Evolutionary conservation across 2,113 vertebrate species (phyloP).

Genomic region (Azemiops feae): DNA sequence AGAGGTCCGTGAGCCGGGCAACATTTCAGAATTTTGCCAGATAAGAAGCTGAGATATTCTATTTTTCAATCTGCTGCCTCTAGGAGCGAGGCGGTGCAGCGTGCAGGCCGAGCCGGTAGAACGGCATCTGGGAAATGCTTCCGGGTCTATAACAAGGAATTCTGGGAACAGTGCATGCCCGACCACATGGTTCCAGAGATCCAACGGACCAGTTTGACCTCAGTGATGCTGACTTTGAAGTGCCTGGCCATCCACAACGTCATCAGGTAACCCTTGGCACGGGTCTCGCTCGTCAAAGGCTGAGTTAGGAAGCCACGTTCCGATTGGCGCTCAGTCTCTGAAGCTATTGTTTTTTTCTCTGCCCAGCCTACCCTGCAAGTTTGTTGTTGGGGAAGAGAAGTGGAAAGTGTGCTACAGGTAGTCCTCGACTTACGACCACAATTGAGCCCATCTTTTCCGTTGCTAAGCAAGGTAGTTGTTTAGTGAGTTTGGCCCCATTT

Average conservation of each 20-base stretch:
- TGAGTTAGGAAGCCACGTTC: not conserved
- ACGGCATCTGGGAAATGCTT: slow-evolving; percentile 89
- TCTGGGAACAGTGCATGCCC: slow-evolving; percentile 95
- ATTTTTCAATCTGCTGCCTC: not conserved
- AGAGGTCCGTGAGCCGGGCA: no score
- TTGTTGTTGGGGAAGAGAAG: not conserved
- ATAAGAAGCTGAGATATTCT: not conserved
- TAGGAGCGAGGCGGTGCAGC: slow-evolving; percentile 91
- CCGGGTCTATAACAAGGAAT: slow-evolving; percentile 84
- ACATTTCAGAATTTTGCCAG: not conserved
- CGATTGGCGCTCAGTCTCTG: not conserved
- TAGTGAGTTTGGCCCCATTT: not conserved
- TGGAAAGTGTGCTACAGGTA: not conserved
- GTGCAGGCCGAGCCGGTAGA: slow-evolving; percentile 89
- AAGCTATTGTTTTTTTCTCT: not conserved
- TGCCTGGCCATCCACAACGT: slow-evolving; percentile 94
- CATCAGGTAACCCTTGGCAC: slow-evolving; percentile 81
- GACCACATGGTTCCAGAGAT: slow-evolving; percentile 94
- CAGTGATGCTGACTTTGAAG: slow-evolving; percentile 92
- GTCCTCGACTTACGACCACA: not conserved
- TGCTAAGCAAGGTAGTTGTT: not conserved
- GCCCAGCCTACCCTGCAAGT: not conserved
- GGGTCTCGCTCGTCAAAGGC: not conserved
- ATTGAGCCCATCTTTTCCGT: not conserved
- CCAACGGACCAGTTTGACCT: slow-evolving; percentile 88